Percentiles rank a stretch among this genome's conserved stretches.
Evolutionary conservation across 2,797 vertebrate species (phyloP).

Genomic region (Carcharodon carcharias): DNA sequence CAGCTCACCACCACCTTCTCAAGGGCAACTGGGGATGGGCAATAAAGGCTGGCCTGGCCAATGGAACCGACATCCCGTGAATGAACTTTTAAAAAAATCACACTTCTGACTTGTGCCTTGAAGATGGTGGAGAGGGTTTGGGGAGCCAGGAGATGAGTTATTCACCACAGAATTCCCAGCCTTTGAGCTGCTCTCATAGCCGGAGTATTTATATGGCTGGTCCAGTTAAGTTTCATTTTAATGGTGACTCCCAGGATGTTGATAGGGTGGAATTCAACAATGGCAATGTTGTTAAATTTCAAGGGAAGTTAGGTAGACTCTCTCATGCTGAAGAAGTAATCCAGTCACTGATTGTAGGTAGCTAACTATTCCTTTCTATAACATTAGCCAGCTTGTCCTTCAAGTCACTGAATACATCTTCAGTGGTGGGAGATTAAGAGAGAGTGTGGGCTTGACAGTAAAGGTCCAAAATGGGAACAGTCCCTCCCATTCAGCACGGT

Average conservation of each 20-base stretch:
- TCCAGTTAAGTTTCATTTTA: neutral
- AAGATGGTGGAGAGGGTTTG: too few relatives aligned
- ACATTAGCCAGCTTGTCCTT: neutral
- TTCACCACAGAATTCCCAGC: too few relatives aligned
- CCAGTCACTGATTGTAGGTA: neutral
- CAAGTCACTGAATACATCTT: neutral
- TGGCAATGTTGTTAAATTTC: neutral
- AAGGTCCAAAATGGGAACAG: neutral
- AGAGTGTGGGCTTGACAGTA: neutral
- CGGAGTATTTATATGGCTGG: neutral
- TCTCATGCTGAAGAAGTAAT: neutral
- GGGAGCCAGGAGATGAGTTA: too few relatives aligned
- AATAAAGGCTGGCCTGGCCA: too few relatives aligned
- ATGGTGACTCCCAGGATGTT: neutral
- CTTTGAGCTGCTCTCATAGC: too few relatives aligned
- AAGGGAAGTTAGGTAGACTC: neutral
- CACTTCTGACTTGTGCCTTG: too few relatives aligned
- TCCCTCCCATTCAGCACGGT: neutral
- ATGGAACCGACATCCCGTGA: too few relatives aligned
- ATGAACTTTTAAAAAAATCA: too few relatives aligned
- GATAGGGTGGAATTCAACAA: neutral
- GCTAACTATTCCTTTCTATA: neutral
- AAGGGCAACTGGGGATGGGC: too few relatives aligned
- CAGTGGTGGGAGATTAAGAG: neutral
- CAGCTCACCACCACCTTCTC: too few relatives aligned